Base-by-base conservation (phyloP, 2,888 invertebrate species). In the Drosophila greeni region DNA sequence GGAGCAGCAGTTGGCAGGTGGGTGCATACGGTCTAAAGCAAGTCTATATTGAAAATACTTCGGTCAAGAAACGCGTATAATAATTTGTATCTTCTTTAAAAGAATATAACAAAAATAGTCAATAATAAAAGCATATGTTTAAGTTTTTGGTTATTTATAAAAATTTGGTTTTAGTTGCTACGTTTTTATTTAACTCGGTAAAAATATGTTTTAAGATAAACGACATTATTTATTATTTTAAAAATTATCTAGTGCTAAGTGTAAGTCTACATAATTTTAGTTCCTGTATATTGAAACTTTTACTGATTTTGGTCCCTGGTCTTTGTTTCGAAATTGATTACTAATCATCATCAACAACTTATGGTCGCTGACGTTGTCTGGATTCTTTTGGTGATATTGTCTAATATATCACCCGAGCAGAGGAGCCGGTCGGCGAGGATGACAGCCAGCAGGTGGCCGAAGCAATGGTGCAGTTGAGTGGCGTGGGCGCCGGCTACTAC, bases 381-480 rank as follows among this genome's bases (percentile, higher is more conserved):
- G 56, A 76, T 60, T 79, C 76, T 53, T 43, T 66, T 74, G 73
- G 58, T 60, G 56, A 33, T 74, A 58, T 36, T 53, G 47, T 34
- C 31, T 16, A 26, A 48, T 18, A 20, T 29, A 31, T 72, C 59
- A 36, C 61, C 47, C 33, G 54, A 57, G 51, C 72, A 85, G 86
- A 76, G 82, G 69, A 90, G 89, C 73, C 89, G 89, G 75, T 85
- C 78, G 85, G 86, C 70, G 92, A 92, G 76, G 92, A 92, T 76
- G 92, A 92, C 84, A 92, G 92, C 81, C 93, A 93, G 84, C 94
- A 94, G 82, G 94, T 92, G 1, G 93, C 93, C 1, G 94, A 94
- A 87, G 93, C 94, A 11, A 93, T 94, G 92, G 94, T 94, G 39
- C 94, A 94, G 86, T 90, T 94, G 90, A 88, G 88, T 85, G 91